Base-by-base conservation (phyloP, 2,113 vertebrate genomes). In the Polyodon spathula region DNA sequence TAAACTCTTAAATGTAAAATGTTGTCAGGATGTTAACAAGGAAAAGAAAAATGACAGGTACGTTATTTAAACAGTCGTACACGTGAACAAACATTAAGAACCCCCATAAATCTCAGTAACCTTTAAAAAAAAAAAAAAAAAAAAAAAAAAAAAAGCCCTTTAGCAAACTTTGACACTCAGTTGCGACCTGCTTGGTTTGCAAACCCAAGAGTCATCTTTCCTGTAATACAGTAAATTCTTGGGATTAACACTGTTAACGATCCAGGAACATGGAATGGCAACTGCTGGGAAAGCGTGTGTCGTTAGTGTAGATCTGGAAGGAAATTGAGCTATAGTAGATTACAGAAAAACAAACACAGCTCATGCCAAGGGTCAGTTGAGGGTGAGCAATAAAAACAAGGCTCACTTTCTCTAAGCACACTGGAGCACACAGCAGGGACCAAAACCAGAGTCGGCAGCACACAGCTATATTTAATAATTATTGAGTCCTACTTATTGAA, bases 351-450 rank as follows among this genome's bases (percentile, higher is more conserved):
- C 62, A 59, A 59, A 56, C 67, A 53, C 64, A 61, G 42, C 42
- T n/a, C 15, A n/a, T 50, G 48, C 48, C 48, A 60, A 63, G 40
- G 66, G 64, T 66, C 53, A 4, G n/a, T 43, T 66, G 65, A 66
- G 68, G 58, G 59, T 72, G 72, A 77, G 67, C 69, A 74, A 70
- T 58, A 75, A 66, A 74, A 66, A 65, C 66, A 68, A 82, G 73
- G 77, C 76, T 74, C 65, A 48, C 59, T 69, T 73, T 66, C 69
- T 68, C 73, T 69, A 71, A 42, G 56, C 67, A 69, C 62, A 54
- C 50, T 75, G 81, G 71, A 78, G 73, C 67, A 68, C 68, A 67
- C 76, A 76, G 69, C 66, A 37, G 60, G 63, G 56, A 58, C 37
- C 37, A 63, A 68, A 67, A 46, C 41, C 40, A 72, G 70, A 60